These are phyloP conservation scores for Thunnus maccoyii DNA, from an alignment of 2,113 vertebrate species.

Conservation along the genomic window DNA sequence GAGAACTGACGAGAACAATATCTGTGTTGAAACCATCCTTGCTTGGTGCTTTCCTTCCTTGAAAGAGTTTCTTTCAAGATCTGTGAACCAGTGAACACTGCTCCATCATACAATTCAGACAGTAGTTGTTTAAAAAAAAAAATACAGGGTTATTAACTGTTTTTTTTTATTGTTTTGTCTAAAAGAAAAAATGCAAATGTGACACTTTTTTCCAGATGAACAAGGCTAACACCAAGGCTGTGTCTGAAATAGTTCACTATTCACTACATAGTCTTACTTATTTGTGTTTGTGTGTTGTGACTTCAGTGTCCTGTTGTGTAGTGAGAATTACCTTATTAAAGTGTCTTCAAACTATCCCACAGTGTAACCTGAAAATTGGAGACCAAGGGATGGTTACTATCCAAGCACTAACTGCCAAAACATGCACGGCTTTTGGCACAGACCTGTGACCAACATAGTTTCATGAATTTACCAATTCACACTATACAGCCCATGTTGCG, in stretches of 20 bases:
- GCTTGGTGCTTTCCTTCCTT: not conserved
- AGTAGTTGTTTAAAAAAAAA: not conserved
- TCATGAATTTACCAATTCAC: not conserved
- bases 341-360: too few relatives aligned
- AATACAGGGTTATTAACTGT: not conserved
- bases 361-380: too few relatives aligned
- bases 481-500: not conserved
- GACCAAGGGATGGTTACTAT: not conserved
- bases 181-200: slow-evolving; percentile 14
- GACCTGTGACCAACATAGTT: not conserved
- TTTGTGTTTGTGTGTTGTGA: not conserved
- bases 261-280: not conserved
- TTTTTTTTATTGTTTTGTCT: not conserved
- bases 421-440: not conserved
- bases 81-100: not conserved
- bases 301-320: not conserved
- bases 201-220: not conserved
- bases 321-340: not conserved
- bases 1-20: not conserved
- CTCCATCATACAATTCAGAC: not conserved
- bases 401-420: not conserved
- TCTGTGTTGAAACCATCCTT: not conserved
- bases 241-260: not conserved
- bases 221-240: not conserved
- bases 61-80: not conserved